These are phyloP conservation scores for Squalus acanthias DNA, from an alignment of 2,797 vertebrate genomes.

Conservation along the genomic window DNA sequence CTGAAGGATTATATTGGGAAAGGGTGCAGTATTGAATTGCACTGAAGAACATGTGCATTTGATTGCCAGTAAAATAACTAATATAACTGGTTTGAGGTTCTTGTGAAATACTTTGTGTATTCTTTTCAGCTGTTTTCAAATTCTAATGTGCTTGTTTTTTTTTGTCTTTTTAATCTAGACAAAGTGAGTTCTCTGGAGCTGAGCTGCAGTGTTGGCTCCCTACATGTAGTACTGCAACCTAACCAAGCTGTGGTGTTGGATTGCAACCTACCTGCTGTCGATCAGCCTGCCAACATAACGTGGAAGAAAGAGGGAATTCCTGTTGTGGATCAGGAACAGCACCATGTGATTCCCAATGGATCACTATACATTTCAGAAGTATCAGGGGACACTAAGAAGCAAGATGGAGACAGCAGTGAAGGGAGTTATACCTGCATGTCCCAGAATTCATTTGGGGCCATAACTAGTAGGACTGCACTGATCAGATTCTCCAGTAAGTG, in stretches of 20 bases:
- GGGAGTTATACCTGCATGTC: slow-evolving; percentile 82
- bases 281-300: slow-evolving; percentile 66
- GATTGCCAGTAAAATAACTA: neutral
- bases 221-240: slow-evolving; percentile 73
- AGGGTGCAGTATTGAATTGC: neutral
- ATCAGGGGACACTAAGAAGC: slow-evolving; percentile 49
- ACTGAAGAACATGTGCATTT: neutral
- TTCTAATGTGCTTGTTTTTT: slow-evolving; percentile 49
- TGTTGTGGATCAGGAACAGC: slow-evolving; percentile 56
- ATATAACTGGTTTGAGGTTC: neutral
- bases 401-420: slow-evolving; percentile 52
- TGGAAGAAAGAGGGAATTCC: slow-evolving; percentile 76
- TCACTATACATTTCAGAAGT: slow-evolving; percentile 65
- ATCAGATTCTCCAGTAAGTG: slow-evolving; percentile 82
- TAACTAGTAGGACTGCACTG: slow-evolving; percentile 76
- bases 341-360: slow-evolving; percentile 70
- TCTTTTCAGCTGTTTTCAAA: slow-evolving; percentile 46
- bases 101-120: neutral
- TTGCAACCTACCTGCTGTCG: slow-evolving; percentile 64
- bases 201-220: slow-evolving; percentile 78
- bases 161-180: slow-evolving; percentile 48
- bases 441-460: slow-evolving; percentile 66
- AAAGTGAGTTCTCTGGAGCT: slow-evolving; percentile 70
- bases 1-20: neutral
- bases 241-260: slow-evolving; percentile 69